phyloP scores from a whole-genome alignment of 1,140 invertebrate genomes.

The Pogonognathellus flavescens region DNA sequence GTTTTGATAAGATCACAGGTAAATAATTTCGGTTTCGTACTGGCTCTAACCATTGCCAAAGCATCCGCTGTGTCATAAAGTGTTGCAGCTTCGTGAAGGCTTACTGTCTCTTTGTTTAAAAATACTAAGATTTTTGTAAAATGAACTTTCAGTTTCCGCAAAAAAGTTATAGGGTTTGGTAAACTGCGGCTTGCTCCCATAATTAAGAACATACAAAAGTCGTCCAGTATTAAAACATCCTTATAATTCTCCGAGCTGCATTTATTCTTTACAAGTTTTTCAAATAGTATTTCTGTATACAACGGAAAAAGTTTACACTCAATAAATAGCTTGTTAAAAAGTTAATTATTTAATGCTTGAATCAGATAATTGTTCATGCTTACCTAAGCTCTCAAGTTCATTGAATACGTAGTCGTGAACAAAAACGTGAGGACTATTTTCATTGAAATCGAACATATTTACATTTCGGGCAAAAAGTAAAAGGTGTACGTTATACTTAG shows the following conservation, averaged over 20 bases:
- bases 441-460: neutral
- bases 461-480: conserved; percentile 17
- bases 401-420: neutral
- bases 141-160: conserved; percentile 2
- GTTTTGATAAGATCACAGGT: conserved; percentile 61
- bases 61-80: conserved; percentile 51
- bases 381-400: conserved; percentile 21
- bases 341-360: too few relatives aligned
- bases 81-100: conserved; percentile 20
- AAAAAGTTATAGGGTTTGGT: conserved; percentile 15
- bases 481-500: conserved; percentile 21
- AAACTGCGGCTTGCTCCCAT: neutral
- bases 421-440: neutral
- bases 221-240: conserved; percentile 59
- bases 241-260: neutral
- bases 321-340: neutral
- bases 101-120: conserved; percentile 43
- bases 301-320: neutral
- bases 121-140: conserved; percentile 56
- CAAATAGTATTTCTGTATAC: neutral
- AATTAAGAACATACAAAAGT: conserved; percentile 49
- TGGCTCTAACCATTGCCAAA: conserved; percentile 21
- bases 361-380: too few relatives aligned
- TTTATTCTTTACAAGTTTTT: neutral
- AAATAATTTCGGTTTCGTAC: conserved; percentile 41